A percentile compares a stretch with the other conserved stretches of the same genome.
phyloP scores from a whole-genome alignment of 2,888 invertebrate genomes.

The Endomychus coccineus region DNA sequence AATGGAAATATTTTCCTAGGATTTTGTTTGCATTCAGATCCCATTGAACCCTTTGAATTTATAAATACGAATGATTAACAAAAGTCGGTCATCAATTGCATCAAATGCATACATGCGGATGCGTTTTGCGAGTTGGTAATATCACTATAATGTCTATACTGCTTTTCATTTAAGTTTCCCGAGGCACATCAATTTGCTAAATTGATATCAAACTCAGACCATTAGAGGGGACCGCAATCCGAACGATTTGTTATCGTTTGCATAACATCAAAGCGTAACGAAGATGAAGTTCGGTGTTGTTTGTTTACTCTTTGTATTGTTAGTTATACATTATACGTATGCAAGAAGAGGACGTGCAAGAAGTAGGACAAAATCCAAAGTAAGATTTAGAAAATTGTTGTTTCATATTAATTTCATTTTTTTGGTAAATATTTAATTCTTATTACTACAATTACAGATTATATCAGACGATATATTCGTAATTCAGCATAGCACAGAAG shows the following conservation, averaged over 20 bases:
- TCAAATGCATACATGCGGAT: too few species aligned
- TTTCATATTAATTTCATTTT: too few species aligned
- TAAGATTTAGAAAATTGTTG: conserved; percentile 36
- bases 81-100: too few species aligned
- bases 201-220: conserved; percentile 10
- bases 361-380: conserved; percentile 69
- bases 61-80: too few species aligned
- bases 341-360: conserved; percentile 64
- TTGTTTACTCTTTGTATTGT: conserved; percentile 15
- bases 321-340: conserved; percentile 21
- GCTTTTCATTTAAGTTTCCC: conserved; percentile 14
- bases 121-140: too few species aligned
- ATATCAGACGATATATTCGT: conserved; percentile 1
- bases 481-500: not conserved
- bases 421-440: too few species aligned
- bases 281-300: conserved; percentile 27
- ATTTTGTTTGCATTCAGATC: too few species aligned
- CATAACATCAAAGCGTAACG: conserved; percentile 14
- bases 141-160: too few species aligned
- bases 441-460: too few species aligned
- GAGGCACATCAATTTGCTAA: conserved; percentile 13
- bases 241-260: too few species aligned
- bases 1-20: too few species aligned
- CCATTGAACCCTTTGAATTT: too few species aligned
- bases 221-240: not conserved